Evolutionary conservation across 30 jellyfish, hydroid and myxozoan species (phyloP).

Genomic region (Pelagia noctiluca): DNA sequence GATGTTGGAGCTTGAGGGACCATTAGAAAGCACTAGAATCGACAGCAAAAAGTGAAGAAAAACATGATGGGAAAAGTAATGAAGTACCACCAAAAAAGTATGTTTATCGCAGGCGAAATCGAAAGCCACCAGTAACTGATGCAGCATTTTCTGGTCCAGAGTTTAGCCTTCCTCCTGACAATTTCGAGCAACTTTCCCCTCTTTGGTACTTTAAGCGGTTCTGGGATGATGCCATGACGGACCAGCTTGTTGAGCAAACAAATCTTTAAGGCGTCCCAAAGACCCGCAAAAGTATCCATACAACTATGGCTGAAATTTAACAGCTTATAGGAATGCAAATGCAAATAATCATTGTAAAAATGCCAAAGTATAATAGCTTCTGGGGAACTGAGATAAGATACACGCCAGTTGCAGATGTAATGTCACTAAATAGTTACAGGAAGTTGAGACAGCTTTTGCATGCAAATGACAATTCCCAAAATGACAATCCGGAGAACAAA

Average conservation of each 20-base stretch:
- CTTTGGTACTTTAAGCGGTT: conserved; percentile 21
- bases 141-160: conserved; percentile 35
- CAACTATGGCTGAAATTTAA: background rate
- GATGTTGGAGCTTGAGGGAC: too few species aligned
- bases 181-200: conserved; percentile 33
- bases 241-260: conserved; percentile 18
- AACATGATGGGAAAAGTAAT: too few species aligned
- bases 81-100: conserved; percentile 18
- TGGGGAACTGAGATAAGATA: background rate
- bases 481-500: conserved; percentile 2
- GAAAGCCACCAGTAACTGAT: conserved; percentile 55
- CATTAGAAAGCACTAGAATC: too few species aligned
- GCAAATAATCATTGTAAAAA: background rate
- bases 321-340: background rate
- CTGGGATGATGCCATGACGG: conserved; percentile 27
- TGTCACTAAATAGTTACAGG: conserved; percentile 23
- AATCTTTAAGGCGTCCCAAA: background rate
- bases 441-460: conserved; percentile 25
- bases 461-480: conserved; percentile 14
- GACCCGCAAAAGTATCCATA: background rate
- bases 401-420: background rate
- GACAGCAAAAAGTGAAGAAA: too few species aligned
- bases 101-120: conserved; percentile 42
- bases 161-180: conserved; percentile 46
- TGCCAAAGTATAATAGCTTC: background rate